phyloP scores from a whole-genome alignment of 1,140 invertebrate genomes.

The Listronotus oregonensis region DNA sequence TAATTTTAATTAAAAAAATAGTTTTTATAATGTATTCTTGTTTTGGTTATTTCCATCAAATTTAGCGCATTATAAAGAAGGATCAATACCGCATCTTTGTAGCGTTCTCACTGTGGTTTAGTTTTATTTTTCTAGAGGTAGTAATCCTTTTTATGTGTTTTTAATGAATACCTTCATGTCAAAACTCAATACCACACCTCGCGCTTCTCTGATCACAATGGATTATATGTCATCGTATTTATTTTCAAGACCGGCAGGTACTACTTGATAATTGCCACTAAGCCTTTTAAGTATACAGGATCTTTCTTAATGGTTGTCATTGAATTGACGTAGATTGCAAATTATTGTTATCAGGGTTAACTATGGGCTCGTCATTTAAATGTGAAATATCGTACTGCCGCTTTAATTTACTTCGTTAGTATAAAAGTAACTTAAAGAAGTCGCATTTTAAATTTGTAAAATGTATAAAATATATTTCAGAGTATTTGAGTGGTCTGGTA shows the following conservation, averaged over 20 bases:
- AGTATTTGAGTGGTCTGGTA: no score
- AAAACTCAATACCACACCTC: slow-evolving; percentile 14
- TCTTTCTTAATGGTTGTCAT: background rate
- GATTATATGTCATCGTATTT: slow-evolving; percentile 32
- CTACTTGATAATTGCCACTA: slow-evolving; percentile 24
- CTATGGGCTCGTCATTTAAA: background rate
- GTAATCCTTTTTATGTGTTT: slow-evolving; percentile 23
- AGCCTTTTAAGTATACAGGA: slow-evolving; percentile 15
- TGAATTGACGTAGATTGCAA: slow-evolving; percentile 23
- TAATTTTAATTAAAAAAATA: no score
- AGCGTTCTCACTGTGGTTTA: slow-evolving; percentile 7
- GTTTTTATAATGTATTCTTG: no score
- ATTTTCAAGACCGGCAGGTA: slow-evolving; percentile 35
- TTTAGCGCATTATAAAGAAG: no score
- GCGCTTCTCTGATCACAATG: slow-evolving; percentile 16
- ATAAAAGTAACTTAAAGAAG: no score
- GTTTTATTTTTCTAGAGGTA: slow-evolving; percentile 21
- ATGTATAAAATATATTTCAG: no score
- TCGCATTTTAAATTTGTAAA: no score
- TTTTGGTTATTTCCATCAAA: no score
- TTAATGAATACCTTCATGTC: slow-evolving; percentile 6
- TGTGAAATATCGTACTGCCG: background rate
- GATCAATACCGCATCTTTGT: slow-evolving; percentile 3
- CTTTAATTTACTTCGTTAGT: no score
- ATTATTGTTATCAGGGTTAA: slow-evolving; percentile 8